Base-by-base conservation (phyloP, 1,140 invertebrate species). In the Ditylenchus dipsaci region DNA sequence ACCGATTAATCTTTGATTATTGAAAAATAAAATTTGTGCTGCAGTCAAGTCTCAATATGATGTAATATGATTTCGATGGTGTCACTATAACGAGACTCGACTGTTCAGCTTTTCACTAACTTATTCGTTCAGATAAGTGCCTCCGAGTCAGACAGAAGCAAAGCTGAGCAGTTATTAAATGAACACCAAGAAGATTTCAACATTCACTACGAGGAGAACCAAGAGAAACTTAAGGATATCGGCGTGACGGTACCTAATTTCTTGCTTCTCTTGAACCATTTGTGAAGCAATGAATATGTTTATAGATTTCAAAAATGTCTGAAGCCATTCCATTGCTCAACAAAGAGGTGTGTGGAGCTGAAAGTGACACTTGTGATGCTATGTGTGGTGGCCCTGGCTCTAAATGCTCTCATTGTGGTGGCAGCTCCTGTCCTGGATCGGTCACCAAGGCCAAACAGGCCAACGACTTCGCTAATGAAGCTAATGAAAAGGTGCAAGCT, bases 371-470 rank as follows among this genome's bases (percentile, higher is more conserved):
- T 29, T 82, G 80, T 63, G 81, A 82, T 65, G 60, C 69, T 23
- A 71, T 82, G 19, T 82, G 80, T 64, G 80, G 80, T 56, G 80
- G 80, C 13, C 74, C 79, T 5, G 57, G 71, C 0, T 66, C 79
- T 27, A 53, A 71, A 53, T 81, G 79, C 53, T 70, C 70, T 1
- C 61, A 65, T 56, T 82, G 80, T 69, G 80, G 80, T 27, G 80
- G 80, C 33, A 68, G 68, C n/a, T 83, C 81, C 13, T 82, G 80
- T 73, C 53, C 68, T 38, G 79, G 80, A 53, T 80, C 80, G 30
- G 78, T 82, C 8, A 79, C 74, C 47, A 83, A 80, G 27, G 81
- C 81, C 1, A 62, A 69, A 27, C 81, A 83, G 49, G 80, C 80
- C 1, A 63, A 74, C 38, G 68, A 72, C n/a, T 82, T 83, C 63